Base-by-base conservation (phyloP, 1,140 invertebrate species). In the Wasmannia auropunctata region DNA sequence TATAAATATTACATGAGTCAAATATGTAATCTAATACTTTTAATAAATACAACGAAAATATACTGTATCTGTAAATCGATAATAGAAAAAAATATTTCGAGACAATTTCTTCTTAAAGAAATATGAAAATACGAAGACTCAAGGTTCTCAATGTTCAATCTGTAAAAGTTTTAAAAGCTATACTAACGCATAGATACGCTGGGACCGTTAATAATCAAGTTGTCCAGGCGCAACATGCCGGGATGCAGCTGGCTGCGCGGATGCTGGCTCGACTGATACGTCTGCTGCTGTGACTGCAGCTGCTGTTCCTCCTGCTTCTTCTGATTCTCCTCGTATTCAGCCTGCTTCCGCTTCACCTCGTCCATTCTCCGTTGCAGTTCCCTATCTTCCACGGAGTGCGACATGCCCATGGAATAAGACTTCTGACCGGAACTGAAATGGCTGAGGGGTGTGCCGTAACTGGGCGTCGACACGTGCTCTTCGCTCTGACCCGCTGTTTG, bases 151-250 rank as follows among this genome's bases (percentile, higher is more conserved):
- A 46, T 34, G 8, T 65, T 37, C 10, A 34, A 72, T 72, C 10
- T 1, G 37, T 16, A 22, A 6, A 60, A 14, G 3, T 22, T 34
- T 31, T 49, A 49, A 14, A 40, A 43, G 14, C 1, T 72, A 22
- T 70, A 91, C 91, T 94, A 86, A 95, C 94, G 77, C 25, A 85
- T 90, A 37, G 93, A 91, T 54, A 92, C 91, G 60, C 86, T 93
- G 0, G 95, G 95, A 22, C 95, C 95, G 74, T 96, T 96, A 25
- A 96, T 96, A 43, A 96, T 95, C 11, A 96, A 93, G 80, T 96
- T 96, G 81, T 96, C 96, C 11, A 96, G 90, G 65, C 96, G 93
- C 34, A 96, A 77, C 94, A 95, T 95, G 16, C 91, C 92, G 1
- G 94, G 93, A 84, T 95, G 94, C 6, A 93, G 58, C 74, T 93